Conservation (phyloP, 2,797 vertebrate species). For the Melanotaenia parkinsoni region DNA sequence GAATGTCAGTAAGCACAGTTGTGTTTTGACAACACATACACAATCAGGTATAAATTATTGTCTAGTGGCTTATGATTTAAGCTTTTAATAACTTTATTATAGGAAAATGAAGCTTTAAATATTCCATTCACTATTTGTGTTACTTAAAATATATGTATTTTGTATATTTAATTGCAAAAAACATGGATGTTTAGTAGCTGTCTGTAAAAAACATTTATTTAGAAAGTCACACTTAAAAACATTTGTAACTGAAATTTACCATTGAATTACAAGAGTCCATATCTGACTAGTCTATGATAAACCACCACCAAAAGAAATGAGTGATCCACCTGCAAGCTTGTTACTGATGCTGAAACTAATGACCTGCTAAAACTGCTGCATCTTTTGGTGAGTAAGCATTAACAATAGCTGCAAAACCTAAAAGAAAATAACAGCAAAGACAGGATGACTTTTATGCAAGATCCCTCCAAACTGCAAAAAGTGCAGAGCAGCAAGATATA, state of each 20-base stretch:
- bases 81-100: neutral
- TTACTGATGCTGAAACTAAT: neutral
- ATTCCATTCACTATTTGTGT: neutral
- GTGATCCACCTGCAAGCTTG: neutral
- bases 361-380: neutral
- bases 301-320: neutral
- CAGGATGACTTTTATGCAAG: constrained; percentile 1
- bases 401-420: neutral
- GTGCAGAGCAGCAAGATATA: constrained; percentile 7
- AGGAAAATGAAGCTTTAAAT: neutral
- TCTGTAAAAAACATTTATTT: constrained; percentile 69
- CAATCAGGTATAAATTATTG: neutral
- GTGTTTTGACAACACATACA: neutral
- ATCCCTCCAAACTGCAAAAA: constrained; percentile 1
- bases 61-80: neutral
- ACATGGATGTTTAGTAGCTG: neutral
- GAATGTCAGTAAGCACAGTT: constrained; percentile 28
- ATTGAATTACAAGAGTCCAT: constrained; percentile 49
- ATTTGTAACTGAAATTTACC: constrained; percentile 14
- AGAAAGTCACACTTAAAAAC: constrained; percentile 60
- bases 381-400: neutral
- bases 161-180: neutral
- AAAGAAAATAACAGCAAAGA: constrained; percentile 1
- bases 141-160: neutral
- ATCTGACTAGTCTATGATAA: constrained; percentile 1